Evolutionary conservation across 2,888 invertebrate species (phyloP), one percentile per base, ranked within the genome.

Genomic region (Erannis defoliaria): DNA sequence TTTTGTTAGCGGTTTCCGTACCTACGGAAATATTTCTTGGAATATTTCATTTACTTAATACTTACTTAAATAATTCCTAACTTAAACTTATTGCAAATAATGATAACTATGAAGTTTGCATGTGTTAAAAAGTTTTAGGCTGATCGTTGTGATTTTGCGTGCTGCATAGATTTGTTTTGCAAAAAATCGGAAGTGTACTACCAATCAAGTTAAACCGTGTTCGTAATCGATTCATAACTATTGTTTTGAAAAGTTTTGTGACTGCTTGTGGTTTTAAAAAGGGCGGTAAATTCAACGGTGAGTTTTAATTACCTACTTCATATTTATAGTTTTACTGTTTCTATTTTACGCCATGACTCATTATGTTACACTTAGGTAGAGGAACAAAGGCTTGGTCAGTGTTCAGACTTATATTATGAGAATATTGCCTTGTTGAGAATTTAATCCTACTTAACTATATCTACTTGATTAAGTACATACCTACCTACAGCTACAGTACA

Each of bases 211-310:
- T 18, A 8, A 46, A 31, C 31, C 0, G 31, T 19, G 12, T 42
- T 21, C 5, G 21, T 42, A n/a, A 21, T 40, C 31, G 1, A 33
- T 12, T 2, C 5, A 23, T 16, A 37, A 50, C 12, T 37, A 21
- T 38, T 26, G 19, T n/a, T 37, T 37, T n/a, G 26, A 16, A 51
- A 56, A 51, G 48, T 57, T 62, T 53, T 57, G 23, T 69, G 68
- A n/a, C n/a, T 68, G 62, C 62, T 59, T 74, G 68, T 68, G 62
- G 56, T 51, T 46, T 67, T 74, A 62, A 31, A 58, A 60, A 74
- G 71, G 74, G 84, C 84, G 82, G 81, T 72, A 84, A 84, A 79
- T 83, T 83, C 72, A 78, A 82, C 64, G 73, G 74, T 75, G 50
- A 72, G 65, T 57, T 58, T 21, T 12, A 33, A n/a, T 33, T 12